These are phyloP conservation scores for Drosophila kurseongensis DNA, from an alignment of 1,140 invertebrate genomes.

Conservation along the genomic window DNA sequence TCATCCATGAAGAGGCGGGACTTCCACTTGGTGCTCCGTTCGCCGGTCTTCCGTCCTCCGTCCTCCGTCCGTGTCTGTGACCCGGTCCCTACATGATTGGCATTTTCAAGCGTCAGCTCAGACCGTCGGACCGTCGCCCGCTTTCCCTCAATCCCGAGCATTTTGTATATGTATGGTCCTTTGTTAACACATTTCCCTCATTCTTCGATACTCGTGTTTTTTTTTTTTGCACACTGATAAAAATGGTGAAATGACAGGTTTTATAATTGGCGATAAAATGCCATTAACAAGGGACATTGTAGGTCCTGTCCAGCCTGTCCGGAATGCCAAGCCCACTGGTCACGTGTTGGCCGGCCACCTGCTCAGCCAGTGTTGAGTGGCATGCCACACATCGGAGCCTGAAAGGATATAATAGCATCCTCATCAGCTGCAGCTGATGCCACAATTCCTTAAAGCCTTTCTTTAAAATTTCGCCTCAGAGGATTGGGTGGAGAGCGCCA, in stretches of 20 bases:
- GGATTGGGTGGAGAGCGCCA: neutral
- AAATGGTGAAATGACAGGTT: conserved; percentile 72
- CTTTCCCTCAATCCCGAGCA: conserved; percentile 12
- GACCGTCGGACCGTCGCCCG: conserved; percentile 18
- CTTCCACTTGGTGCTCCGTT: conserved; percentile 18
- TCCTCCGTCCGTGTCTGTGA: conserved; percentile 11
- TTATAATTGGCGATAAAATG: conserved; percentile 82
- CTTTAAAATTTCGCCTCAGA: conserved; percentile 15
- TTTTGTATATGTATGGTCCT: conserved; percentile 20
- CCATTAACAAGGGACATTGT: conserved; percentile 68
- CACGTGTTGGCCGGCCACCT: conserved; percentile 59
- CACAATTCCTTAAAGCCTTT: conserved; percentile 24
- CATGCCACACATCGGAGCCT: conserved; percentile 15
- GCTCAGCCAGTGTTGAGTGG: conserved; percentile 40
- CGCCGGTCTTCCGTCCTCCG: neutral
- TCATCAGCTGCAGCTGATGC: conserved; percentile 46
- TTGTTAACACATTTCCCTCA: conserved; percentile 49
- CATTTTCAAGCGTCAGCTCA: conserved; percentile 60
- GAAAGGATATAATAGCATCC: conserved; percentile 18
- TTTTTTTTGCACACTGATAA: conserved; percentile 59
- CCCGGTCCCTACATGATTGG: conserved; percentile 65
- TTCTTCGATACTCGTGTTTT: conserved; percentile 32
- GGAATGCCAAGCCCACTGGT: conserved; percentile 38
- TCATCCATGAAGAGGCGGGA: conserved; percentile 28
- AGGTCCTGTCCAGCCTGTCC: conserved; percentile 18